Percentiles rank a stretch among this genome's conserved stretches.
phyloP scores from a whole-genome alignment of 2,888 invertebrate genomes.

The Ganaspis brasiliensis region DNA sequence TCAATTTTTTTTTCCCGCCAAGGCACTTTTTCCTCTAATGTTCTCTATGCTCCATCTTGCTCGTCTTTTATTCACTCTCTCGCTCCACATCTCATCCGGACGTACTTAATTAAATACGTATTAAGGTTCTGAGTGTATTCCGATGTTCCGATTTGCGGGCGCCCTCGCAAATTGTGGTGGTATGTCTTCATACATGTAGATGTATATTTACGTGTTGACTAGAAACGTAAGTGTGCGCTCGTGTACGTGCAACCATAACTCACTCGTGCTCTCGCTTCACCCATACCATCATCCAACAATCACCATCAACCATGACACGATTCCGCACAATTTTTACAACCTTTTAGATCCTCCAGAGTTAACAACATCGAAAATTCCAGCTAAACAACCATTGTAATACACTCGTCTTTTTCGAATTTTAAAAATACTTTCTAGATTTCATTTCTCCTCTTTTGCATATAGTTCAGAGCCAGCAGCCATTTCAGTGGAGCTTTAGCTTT shows the following conservation, averaged over 20 bases:
- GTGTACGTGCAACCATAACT: slow-evolving; percentile 33
- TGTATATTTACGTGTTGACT: slow-evolving; percentile 48
- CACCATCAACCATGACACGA: slow-evolving; percentile 11
- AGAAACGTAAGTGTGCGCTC: slow-evolving; percentile 45
- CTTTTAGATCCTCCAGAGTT: too few species aligned
- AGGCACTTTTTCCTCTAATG: not conserved
- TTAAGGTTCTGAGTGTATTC: slow-evolving; percentile 78
- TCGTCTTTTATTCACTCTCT: slow-evolving; percentile 48
- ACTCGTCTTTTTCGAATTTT: too few species aligned
- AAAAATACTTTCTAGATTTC: too few species aligned
- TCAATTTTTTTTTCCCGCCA: not conserved
- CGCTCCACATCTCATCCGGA: slow-evolving; percentile 60
- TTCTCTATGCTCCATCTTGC: not conserved
- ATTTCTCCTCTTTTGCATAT: too few species aligned
- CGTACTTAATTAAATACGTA: slow-evolving; percentile 79
- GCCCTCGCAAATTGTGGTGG: slow-evolving; percentile 49
- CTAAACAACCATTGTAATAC: too few species aligned
- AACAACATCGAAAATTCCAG: too few species aligned
- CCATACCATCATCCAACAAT: not conserved
- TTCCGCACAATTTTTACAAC: too few species aligned
- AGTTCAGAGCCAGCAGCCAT: too few species aligned
- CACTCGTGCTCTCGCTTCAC: not conserved
- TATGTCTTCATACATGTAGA: slow-evolving; percentile 46
- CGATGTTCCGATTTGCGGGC: slow-evolving; percentile 72
- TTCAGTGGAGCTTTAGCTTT: not conserved